phyloP scores from a whole-genome alignment of 2,797 vertebrate genomes.

The Aselliscus stoliczkanus region DNA sequence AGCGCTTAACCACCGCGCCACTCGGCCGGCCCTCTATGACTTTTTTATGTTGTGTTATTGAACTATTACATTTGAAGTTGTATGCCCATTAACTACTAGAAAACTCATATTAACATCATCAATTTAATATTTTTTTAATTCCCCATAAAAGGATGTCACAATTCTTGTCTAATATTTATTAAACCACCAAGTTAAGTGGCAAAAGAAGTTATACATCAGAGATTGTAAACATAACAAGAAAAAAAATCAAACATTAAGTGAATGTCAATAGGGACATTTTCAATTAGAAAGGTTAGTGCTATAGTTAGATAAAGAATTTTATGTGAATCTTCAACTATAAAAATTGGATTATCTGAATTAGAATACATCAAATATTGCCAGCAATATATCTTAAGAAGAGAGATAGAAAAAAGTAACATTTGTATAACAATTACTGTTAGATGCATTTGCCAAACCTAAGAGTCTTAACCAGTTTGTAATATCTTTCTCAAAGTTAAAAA shows the following conservation, averaged over 20 bases:
- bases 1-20: no score
- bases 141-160: background rate
- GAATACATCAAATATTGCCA: background rate
- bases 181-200: background rate
- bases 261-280: background rate
- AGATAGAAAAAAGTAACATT: background rate
- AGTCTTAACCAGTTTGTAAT: constrained; percentile 1
- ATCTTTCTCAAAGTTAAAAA: constrained; percentile 8
- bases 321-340: background rate
- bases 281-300: background rate
- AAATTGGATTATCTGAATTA: background rate
- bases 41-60: background rate
- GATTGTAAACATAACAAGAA: constrained; percentile 6
- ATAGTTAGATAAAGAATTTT: background rate
- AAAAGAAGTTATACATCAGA: background rate
- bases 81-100: background rate
- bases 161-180: constrained; percentile 10
- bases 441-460: background rate
- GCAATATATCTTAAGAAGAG: background rate
- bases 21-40: background rate
- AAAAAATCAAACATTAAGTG: background rate
- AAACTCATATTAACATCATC: background rate
- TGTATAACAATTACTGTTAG: background rate
- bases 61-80: background rate
- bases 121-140: constrained; percentile 14